These are phyloP conservation scores for Spodoptera picta DNA, from an alignment of 2,888 invertebrate genomes.

Conservation along the genomic window DNA sequence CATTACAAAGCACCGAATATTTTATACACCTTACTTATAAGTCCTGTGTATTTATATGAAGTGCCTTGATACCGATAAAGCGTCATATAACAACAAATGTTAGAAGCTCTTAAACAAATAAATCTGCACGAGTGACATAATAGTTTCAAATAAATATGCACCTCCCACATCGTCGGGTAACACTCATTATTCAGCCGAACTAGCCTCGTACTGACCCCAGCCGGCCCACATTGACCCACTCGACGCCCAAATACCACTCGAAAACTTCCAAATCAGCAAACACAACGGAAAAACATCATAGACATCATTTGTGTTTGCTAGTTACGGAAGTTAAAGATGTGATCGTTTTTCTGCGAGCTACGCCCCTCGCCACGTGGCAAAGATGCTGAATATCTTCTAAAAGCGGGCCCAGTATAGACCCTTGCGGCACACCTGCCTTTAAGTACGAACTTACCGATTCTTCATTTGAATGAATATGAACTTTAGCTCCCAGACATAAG, in stretches of 20 bases:
- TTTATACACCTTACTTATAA: background rate
- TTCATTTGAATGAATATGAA: slow-evolving; percentile 50
- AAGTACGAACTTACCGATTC: slow-evolving; percentile 53
- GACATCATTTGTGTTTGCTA: slow-evolving; percentile 84
- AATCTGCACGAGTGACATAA: slow-evolving; percentile 22
- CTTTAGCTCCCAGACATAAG: slow-evolving; percentile 65
- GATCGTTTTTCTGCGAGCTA: slow-evolving; percentile 81
- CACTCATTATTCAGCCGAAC: slow-evolving; percentile 53
- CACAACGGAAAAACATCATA: slow-evolving; percentile 87
- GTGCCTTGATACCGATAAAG: background rate
- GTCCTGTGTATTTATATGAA: background rate
- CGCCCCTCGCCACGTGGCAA: slow-evolving; percentile 85
- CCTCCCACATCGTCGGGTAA: slow-evolving; percentile 40
- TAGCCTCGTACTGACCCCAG: slow-evolving; percentile 56
- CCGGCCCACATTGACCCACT: slow-evolving; percentile 63
- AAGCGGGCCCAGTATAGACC: slow-evolving; percentile 78
- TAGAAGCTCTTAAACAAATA: slow-evolving; percentile 1
- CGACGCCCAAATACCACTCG: slow-evolving; percentile 77
- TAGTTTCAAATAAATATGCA: slow-evolving; percentile 21
- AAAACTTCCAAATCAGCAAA: slow-evolving; percentile 76
- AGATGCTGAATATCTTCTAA: slow-evolving; percentile 85
- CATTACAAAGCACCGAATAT: slow-evolving; percentile 1
- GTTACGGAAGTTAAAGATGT: slow-evolving; percentile 84
- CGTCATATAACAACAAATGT: background rate
- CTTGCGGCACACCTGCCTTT: slow-evolving; percentile 85